A percentile compares a stretch with the other conserved stretches of the same genome.
phyloP scores from a whole-genome alignment of 2,888 invertebrate species.

The Podotricha telesiphe region DNA sequence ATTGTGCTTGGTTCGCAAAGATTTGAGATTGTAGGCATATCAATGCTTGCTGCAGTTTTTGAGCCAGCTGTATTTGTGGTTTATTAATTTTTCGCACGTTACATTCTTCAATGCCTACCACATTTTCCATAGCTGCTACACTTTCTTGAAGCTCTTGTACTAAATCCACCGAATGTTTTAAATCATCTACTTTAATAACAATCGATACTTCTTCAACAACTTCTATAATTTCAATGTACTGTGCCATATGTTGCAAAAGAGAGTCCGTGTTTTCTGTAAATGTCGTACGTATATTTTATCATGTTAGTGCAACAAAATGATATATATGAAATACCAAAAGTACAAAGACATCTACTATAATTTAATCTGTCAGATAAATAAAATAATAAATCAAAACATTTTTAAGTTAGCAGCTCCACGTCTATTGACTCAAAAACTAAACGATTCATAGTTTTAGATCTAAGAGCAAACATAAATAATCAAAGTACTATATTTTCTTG shows the following conservation, averaged over 20 bases:
- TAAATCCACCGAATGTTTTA: conserved; percentile 59
- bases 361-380: too few relatives aligned
- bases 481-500: too few relatives aligned
- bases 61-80: conserved; percentile 54
- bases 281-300: neutral
- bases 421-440: too few relatives aligned
- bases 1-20: conserved; percentile 56
- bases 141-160: conserved; percentile 62
- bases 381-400: too few relatives aligned
- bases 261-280: conserved; percentile 55
- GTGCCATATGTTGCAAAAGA: conserved; percentile 62
- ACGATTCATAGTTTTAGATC: too few relatives aligned
- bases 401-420: too few relatives aligned
- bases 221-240: conserved; percentile 68
- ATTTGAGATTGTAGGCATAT: conserved; percentile 58
- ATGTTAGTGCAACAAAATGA: too few relatives aligned
- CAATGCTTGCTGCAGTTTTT: conserved; percentile 60
- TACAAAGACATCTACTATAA: too few relatives aligned
- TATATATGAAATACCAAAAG: too few relatives aligned
- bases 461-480: too few relatives aligned
- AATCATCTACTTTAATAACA: conserved; percentile 58
- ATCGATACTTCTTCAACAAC: conserved; percentile 66
- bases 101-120: conserved; percentile 37
- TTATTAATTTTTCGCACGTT: conserved; percentile 31
- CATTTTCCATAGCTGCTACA: conserved; percentile 45